phyloP scores from a whole-genome alignment of 2,888 invertebrate species.

The Terebella lapidaria region DNA sequence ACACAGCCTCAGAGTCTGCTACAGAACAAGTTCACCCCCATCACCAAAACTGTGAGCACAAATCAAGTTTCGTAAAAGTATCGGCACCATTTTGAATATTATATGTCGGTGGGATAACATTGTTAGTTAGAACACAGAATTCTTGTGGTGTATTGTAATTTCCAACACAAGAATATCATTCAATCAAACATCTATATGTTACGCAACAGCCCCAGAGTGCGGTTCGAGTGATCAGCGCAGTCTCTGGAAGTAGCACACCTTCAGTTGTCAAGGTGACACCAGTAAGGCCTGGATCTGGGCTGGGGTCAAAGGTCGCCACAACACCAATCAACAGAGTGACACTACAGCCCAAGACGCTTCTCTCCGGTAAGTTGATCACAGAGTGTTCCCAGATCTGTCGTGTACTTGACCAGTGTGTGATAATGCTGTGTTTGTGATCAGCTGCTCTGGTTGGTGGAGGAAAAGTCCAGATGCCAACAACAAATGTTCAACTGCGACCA shows the following conservation, averaged over 20 bases:
- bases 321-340: constrained; percentile 24
- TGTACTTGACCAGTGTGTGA: too few relatives aligned
- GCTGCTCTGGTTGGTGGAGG: too few relatives aligned
- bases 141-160: too few relatives aligned
- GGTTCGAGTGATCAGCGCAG: background rate
- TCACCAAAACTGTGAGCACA: background rate
- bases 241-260: background rate
- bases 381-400: too few relatives aligned
- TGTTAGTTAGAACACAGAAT: too few relatives aligned
- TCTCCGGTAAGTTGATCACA: constrained; percentile 21
- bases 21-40: background rate
- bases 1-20: background rate
- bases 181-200: too few relatives aligned
- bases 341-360: constrained; percentile 35
- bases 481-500: constrained; percentile 32
- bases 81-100: too few relatives aligned
- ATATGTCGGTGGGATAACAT: too few relatives aligned
- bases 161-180: too few relatives aligned
- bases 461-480: constrained; percentile 39
- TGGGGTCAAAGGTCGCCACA: background rate
- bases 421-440: too few relatives aligned
- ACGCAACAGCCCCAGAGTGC: background rate
- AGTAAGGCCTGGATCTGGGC: constrained; percentile 9
- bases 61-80: background rate
- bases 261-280: constrained; percentile 13